Evolutionary conservation across 2,888 invertebrate genomes (phyloP), one percentile per base, ranked within the genome.

Genomic region (Agrypnus murinus): DNA sequence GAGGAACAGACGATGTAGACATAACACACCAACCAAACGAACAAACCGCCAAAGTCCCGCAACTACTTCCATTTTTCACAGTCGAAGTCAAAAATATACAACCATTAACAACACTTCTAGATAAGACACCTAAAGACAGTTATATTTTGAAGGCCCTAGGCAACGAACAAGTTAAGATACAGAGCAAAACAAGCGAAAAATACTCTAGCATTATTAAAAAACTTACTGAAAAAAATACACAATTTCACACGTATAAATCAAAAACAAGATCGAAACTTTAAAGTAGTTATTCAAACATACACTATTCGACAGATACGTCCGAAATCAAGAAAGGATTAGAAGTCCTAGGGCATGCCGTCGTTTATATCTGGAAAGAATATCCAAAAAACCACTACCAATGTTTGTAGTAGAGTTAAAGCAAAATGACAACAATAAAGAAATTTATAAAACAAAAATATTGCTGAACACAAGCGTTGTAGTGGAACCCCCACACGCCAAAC

Each of bases 1-100:
- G n/a, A n/a, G n/a, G n/a, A n/a, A 31, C 34, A 8, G 14, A 53
- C 32, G 14, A n/a, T 12, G 34, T n/a, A 53, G 53, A 53, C n/a
- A 31, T 31, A 31, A 53, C 32, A 31, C 2, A 53, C 31, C 32
- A 32, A 53, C 6, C 31, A 14, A 53, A 12, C 34, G 2, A 53
- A 53, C 8, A 4, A 10, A 48, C 48, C 10, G 17, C 25, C 9
- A 48, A 48, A 19, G 48, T 12, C 10, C 45, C 60, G 6, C 43
- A 19, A 32, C 60, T 32, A 10, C 60, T 46, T 12, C 60, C 60
- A 5, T 45, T 60, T 4, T 60, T 60, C 12, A 45, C 45, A 45
- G 19, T 32, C 45, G 60, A 60, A 9, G 60, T 60, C 25, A 45
- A 45, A 45, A 60, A 46, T 36, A 60, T 60, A 5, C 45, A 60